Base-by-base conservation (phyloP, 2,113 vertebrate genomes). In the Oreochromis tanganicae region DNA sequence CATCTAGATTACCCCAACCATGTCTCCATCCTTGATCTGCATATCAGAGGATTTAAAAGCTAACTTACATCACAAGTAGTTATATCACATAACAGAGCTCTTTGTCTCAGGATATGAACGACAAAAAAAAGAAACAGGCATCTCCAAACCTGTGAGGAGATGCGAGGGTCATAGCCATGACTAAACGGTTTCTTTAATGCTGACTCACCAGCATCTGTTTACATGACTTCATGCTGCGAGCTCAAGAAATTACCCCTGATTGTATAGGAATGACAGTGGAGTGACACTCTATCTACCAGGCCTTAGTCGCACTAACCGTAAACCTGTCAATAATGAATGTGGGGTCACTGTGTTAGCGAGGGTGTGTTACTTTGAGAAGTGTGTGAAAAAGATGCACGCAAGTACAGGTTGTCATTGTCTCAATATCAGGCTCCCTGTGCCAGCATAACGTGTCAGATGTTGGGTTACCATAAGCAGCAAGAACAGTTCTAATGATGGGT, bases 261-360 rank as follows among this genome's bases (percentile, higher is more conserved):
- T 93, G 88, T 83, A 91, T 81, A 93, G 94, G 83, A 34, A 84
- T 88, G 88, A 92, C 87, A 80, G 84, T 50, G 10, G 19, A 34
- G 81, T 19, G 92, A 94, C 92, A 95, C 87, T 68, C 63, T 79
- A 95, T 92, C 95, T 81, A 29, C 85, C 56, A 3, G 21, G 80
- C 68, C 87, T 55, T 86, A 73, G 90, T 43, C 21, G 17, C 78
- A 80, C 85, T 71, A 87, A 93, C 79, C 88, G 73, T 24, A 75
- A 68, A 24, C 4, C 43, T 63, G 36, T 95, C 85, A 94, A 95
- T 95, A 94, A 95, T 95, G 87, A 8, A 95, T 95, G 87, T 2
- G 27, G 24, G 89, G 88, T 89, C 91, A 90, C 46, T 82, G 87
- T 85, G 85, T 73, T 84, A 79, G 61, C 5, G 79, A 81, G 46